Evolutionary conservation across 2,888 invertebrate genomes (phyloP).

Genomic region (Papilio protenor): DNA sequence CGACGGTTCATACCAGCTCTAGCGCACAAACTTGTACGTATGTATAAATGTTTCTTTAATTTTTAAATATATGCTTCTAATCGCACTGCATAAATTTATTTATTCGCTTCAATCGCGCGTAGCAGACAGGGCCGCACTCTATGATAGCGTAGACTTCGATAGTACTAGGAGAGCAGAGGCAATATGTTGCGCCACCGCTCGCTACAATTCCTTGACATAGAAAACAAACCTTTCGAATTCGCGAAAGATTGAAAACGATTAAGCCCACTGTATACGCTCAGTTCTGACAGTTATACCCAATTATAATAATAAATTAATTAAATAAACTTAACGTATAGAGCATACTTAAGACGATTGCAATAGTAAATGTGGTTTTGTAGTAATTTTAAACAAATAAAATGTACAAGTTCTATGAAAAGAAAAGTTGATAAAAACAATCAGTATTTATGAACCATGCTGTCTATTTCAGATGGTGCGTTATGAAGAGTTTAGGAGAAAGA

Average conservation of each 20-base stretch:
- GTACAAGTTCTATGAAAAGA: no score
- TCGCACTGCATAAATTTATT: not conserved
- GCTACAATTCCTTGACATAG: constrained; percentile 46
- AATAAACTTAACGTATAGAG: no score
- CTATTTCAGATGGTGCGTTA: constrained; percentile 72
- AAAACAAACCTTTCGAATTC: constrained; percentile 45
- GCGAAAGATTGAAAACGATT: constrained; percentile 7
- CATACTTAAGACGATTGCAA: no score
- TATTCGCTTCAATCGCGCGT: not conserved
- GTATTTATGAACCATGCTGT: not conserved
- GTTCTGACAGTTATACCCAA: no score
- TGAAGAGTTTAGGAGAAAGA: constrained; percentile 69
- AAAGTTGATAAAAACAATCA: no score
- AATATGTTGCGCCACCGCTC: constrained; percentile 10
- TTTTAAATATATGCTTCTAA: not conserved
- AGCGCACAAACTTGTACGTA: constrained; percentile 72
- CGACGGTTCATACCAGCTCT: constrained; percentile 73
- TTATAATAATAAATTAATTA: no score
- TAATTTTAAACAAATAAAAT: no score
- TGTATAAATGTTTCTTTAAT: not conserved
- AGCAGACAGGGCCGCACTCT: not conserved
- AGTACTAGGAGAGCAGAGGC: constrained; percentile 22
- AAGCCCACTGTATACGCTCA: not conserved
- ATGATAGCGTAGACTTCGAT: not conserved
- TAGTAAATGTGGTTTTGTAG: no score